phyloP scores from a whole-genome alignment of 2,113 vertebrate genomes.

The Monopterus albus region DNA sequence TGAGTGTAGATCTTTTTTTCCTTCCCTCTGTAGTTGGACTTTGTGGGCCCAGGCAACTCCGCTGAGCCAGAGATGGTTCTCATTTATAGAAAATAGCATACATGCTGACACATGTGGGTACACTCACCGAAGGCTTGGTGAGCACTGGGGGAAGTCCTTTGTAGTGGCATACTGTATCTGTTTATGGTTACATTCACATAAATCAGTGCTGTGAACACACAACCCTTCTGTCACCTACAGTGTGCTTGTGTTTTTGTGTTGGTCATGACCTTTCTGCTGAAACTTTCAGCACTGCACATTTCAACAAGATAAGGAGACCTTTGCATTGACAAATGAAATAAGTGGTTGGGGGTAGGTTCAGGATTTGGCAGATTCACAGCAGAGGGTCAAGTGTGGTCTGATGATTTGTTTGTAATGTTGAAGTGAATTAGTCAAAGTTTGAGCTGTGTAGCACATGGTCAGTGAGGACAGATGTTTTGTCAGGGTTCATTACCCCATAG shows the following conservation, averaged over 20 bases:
- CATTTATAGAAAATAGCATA: constrained; percentile 18
- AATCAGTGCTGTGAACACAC: constrained; percentile 24
- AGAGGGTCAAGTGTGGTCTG: neutral
- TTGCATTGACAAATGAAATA: neutral
- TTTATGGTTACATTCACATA: constrained; percentile 29
- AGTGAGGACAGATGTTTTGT: constrained; percentile 54
- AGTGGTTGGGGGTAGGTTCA: neutral
- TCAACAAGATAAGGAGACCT: neutral
- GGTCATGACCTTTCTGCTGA: constrained; percentile 6
- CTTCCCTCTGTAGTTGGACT: constrained; percentile 1
- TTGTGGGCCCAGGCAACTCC: constrained; percentile 6
- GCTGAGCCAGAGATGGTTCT: constrained; percentile 35
- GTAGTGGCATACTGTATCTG: neutral
- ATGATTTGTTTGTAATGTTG: constrained; percentile 9
- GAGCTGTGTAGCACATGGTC: constrained; percentile 19
- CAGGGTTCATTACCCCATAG: constrained; percentile 43
- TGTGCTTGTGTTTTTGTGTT: neutral
- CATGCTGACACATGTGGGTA: constrained; percentile 3
- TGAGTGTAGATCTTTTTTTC: neutral
- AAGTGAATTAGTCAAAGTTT: constrained; percentile 1
- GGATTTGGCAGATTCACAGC: neutral
- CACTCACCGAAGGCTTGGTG: constrained; percentile 15
- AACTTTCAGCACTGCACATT: neutral
- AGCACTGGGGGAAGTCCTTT: constrained; percentile 43
- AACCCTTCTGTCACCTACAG: neutral